phyloP scores from a whole-genome alignment of 2,888 invertebrate species.

The Phyllotreta cruciferae region DNA sequence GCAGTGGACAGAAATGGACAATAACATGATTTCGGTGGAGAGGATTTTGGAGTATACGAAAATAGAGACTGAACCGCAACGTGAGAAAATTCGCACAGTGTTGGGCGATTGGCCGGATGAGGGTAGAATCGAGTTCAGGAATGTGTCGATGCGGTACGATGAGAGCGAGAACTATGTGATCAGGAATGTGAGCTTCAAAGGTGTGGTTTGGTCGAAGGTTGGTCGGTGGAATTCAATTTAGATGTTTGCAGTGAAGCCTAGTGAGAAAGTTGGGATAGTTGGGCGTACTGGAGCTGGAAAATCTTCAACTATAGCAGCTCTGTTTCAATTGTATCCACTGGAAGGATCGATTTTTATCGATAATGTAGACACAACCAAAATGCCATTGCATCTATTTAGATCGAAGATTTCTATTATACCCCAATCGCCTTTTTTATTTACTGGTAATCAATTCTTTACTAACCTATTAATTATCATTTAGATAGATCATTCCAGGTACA shows the following conservation, averaged over 20 bases:
- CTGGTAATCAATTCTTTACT: slow-evolving; percentile 65
- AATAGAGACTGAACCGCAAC: slow-evolving; percentile 49
- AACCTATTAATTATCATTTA: background rate
- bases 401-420: slow-evolving; percentile 84
- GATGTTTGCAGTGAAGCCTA: slow-evolving; percentile 68
- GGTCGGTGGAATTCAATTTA: slow-evolving; percentile 49
- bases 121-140: slow-evolving; percentile 73
- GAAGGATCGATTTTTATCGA: slow-evolving; percentile 85
- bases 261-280: slow-evolving; percentile 79
- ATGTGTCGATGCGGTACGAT: slow-evolving; percentile 76
- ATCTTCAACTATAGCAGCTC: slow-evolving; percentile 76
- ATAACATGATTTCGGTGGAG: slow-evolving; percentile 61
- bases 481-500: slow-evolving; percentile 56
- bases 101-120: slow-evolving; percentile 75
- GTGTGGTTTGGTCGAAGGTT: background rate
- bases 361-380: slow-evolving; percentile 70
- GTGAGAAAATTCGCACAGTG: slow-evolving; percentile 55
- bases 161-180: slow-evolving; percentile 77
- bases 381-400: slow-evolving; percentile 79
- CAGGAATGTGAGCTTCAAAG: slow-evolving; percentile 71
- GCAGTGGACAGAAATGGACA: slow-evolving; percentile 83
- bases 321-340: slow-evolving; percentile 82
- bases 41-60: slow-evolving; percentile 51
- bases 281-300: slow-evolving; percentile 88
- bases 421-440: slow-evolving; percentile 86